phyloP scores from a whole-genome alignment of 2,888 invertebrate genomes.

The Mamestra brassicae region DNA sequence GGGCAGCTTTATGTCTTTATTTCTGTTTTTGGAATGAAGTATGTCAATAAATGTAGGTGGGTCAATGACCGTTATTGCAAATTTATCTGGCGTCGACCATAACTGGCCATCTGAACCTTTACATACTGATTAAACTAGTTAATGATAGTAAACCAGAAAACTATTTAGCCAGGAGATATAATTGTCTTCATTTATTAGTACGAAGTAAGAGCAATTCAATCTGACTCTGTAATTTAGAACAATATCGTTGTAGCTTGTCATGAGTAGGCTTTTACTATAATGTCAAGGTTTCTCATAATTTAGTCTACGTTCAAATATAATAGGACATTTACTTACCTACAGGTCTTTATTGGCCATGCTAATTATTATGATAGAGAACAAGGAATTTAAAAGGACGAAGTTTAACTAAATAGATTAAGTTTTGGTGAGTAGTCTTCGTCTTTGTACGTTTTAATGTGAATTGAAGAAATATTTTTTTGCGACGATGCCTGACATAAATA shows the following conservation, averaged over 20 bases:
- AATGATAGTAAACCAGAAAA: background rate
- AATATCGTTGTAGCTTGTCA: conserved; percentile 23
- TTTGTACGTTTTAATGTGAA: too few species aligned
- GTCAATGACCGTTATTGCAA: too few species aligned
- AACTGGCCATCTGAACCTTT: too few species aligned
- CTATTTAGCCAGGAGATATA: background rate
- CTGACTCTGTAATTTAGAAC: background rate
- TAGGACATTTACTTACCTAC: background rate
- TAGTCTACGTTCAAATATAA: conserved; percentile 1
- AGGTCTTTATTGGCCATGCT: background rate
- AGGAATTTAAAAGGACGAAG: background rate
- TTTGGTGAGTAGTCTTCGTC: background rate
- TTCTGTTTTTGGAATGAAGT: too few species aligned
- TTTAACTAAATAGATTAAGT: background rate
- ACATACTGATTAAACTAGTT: background rate
- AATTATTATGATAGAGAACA: background rate
- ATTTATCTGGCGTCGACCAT: too few species aligned
- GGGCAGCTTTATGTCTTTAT: too few species aligned
- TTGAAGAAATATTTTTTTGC: too few species aligned
- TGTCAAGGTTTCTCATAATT: conserved; percentile 1
- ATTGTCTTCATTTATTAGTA: background rate
- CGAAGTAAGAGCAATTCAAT: background rate
- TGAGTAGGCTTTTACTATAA: background rate
- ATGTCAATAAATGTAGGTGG: too few species aligned
- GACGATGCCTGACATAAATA: too few species aligned